Base-by-base conservation (phyloP, 2,888 invertebrate genomes). In the Lymantria monacha region DNA sequence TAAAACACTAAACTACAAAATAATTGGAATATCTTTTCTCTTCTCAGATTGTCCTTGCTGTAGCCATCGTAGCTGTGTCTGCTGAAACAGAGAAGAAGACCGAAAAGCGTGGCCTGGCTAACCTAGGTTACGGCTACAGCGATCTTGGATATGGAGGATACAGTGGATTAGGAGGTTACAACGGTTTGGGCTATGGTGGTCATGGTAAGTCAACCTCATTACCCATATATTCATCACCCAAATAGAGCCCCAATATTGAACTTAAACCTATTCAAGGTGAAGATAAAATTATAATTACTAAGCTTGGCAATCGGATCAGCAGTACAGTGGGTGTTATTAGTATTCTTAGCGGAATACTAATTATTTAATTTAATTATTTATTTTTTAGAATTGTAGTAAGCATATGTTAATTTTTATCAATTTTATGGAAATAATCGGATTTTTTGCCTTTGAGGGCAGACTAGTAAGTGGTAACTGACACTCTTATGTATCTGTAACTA, bases 31-130 rank as follows among this genome's bases (percentile, higher is more conserved):
- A 22, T 22, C 5, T 22, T 22, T 5, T 22, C 22, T 22, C 5
- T 56, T 31, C 22, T 12, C 70, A 90, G 90, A 72, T 90, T 57
- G 79, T 89, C 55, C 78, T 82, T 50, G 83, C 81, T 44, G 75
- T 90, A 12, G 74, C 82, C 57, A 51, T 86, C 44, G 79, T 80
- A 59, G 89, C 87, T 53, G 85, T 82, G 36, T 79, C 77, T 72
- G 91, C 90, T 46, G 89, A 88, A 47, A 88, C 86, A 38, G 85
- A 79, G 40, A 91, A 91, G 78, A 90, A 90, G 75, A 86, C 87
- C 48, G 89, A 92, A 63, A 91, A 92, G 70, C 83, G 92, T 40
- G 91, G 89, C 61, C 79, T 92, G 45, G 76, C 85, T 51, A 74
- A 83, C 56, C 82, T 91, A 48, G 89, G 92, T 9, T 86, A 88